Percentiles rank a stretch among this genome's conserved stretches.
Evolutionary conservation across 2,888 invertebrate genomes (phyloP).

Genomic region (Lasioglossum pauxillum): DNA sequence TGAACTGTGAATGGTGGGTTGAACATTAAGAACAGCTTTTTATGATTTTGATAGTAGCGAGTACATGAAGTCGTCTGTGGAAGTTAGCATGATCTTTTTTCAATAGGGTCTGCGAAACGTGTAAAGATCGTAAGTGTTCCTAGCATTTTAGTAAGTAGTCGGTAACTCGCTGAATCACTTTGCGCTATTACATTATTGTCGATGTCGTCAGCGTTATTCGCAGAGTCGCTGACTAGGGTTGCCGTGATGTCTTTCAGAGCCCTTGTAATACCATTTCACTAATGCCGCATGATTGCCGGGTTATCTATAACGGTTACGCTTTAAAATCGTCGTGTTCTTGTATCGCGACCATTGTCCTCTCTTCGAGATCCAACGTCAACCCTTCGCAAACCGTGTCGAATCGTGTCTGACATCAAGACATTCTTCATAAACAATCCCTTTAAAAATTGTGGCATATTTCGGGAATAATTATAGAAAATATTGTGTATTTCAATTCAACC

Average conservation of each 20-base stretch:
- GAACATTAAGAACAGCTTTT: not conserved
- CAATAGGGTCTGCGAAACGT: conserved; percentile 52
- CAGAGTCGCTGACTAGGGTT: conserved; percentile 64
- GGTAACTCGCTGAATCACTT: conserved; percentile 75
- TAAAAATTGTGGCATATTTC: not conserved
- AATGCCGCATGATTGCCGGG: conserved; percentile 32
- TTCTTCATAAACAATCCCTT: not conserved
- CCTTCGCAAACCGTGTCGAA: not conserved
- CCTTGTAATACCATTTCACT: conserved; percentile 56
- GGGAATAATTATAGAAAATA: not conserved
- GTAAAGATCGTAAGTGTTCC: conserved; percentile 69
- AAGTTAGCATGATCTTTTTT: not conserved
- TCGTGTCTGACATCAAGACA: not conserved
- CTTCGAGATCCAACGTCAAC: not conserved
- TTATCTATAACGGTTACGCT: conserved; percentile 9
- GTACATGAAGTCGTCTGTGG: not conserved
- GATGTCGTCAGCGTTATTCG: conserved; percentile 74
- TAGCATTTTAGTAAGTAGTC: conserved; percentile 73
- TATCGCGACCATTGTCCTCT: not conserved
- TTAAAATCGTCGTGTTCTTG: not conserved
- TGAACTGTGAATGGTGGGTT: not conserved
- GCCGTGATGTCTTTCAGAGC: conserved; percentile 60
- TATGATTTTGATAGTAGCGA: not conserved
- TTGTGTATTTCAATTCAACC: not conserved
- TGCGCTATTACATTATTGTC: conserved; percentile 75